Percentiles rank a stretch among this genome's conserved stretches.
Conservation (phyloP, 2,797 vertebrate species). For the Adrianichthys oophorus region DNA sequence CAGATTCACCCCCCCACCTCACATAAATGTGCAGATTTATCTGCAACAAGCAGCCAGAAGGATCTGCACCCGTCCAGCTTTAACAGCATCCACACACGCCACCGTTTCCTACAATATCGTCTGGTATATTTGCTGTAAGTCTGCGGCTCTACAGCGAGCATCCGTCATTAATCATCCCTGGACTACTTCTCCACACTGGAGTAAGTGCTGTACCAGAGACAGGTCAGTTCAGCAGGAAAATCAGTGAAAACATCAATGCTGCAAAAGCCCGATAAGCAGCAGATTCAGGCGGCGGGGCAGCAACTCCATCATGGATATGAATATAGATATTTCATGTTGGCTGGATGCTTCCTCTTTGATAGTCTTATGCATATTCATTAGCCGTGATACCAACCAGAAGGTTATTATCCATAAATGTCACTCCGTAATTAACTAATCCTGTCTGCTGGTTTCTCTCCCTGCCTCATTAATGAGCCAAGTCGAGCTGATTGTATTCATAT, state of each 20-base stretch:
- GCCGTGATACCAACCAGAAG: slow-evolving; percentile 74
- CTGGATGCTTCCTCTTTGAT: slow-evolving; percentile 64
- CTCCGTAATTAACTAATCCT: slow-evolving; percentile 79
- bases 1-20: no score
- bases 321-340: slow-evolving; percentile 65
- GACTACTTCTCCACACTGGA: slow-evolving; percentile 1
- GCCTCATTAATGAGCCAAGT: slow-evolving; percentile 75
- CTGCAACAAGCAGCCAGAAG: no score
- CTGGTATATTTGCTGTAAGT: background rate
- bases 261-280: slow-evolving; percentile 21
- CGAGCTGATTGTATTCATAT: slow-evolving; percentile 75
- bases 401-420: slow-evolving; percentile 84
- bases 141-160: background rate
- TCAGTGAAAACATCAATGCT: slow-evolving; percentile 11
- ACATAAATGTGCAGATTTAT: no score
- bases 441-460: slow-evolving; percentile 71
- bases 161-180: slow-evolving; percentile 12
- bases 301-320: slow-evolving; percentile 49
- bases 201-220: background rate
- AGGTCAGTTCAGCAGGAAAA: slow-evolving; percentile 6
- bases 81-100: no score
- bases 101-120: no score
- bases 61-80: no score
- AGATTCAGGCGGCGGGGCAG: slow-evolving; percentile 20
- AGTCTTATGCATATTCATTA: slow-evolving; percentile 76